These are phyloP conservation scores for Cephalotes varians DNA, from an alignment of 2,888 invertebrate genomes.

Conservation along the genomic window DNA sequence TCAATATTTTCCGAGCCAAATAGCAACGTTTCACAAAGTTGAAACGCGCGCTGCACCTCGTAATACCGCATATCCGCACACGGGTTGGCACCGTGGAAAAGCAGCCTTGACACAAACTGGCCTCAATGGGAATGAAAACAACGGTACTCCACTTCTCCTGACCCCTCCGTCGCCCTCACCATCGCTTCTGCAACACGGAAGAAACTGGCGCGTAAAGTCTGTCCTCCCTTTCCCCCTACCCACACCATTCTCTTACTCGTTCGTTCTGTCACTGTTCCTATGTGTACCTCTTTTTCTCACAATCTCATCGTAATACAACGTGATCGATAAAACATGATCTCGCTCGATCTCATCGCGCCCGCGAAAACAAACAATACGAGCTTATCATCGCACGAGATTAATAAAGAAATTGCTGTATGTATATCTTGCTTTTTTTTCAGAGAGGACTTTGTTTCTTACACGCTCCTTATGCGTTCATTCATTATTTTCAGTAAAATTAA, in stretches of 20 bases:
- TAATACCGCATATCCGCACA: constrained; percentile 47
- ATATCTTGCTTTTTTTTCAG: neutral
- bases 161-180: constrained; percentile 36
- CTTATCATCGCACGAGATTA: constrained; percentile 15
- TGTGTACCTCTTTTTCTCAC: neutral
- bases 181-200: constrained; percentile 53
- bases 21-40: constrained; percentile 28
- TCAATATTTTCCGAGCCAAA: constrained; percentile 21
- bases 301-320: neutral
- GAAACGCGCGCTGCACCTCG: constrained; percentile 44
- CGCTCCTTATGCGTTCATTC: neutral
- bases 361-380: neutral
- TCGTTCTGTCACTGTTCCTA: constrained; percentile 37
- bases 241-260: neutral
- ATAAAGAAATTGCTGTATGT: neutral
- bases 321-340: constrained; percentile 32
- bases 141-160: constrained; percentile 60
- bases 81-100: constrained; percentile 61
- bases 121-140: constrained; percentile 73
- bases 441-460: neutral
- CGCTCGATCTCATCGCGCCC: neutral
- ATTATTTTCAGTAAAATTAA: neutral
- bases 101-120: constrained; percentile 73
- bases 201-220: constrained; percentile 51
- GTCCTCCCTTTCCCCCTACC: neutral